phyloP scores from a whole-genome alignment of 2,113 vertebrate genomes.

The Nannospalax galili region DNA sequence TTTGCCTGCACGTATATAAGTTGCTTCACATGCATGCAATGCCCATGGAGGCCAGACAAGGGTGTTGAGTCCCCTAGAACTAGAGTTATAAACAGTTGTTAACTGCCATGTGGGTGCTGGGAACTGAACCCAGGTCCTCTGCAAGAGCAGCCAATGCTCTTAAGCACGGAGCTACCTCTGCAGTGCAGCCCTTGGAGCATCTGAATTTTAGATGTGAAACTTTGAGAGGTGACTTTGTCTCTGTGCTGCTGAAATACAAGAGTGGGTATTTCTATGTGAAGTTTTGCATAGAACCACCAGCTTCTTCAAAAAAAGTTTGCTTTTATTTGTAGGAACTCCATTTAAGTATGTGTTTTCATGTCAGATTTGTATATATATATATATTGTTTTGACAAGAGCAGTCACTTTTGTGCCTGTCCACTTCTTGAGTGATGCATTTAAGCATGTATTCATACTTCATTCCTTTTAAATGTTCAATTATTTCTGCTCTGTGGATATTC shows the following conservation, averaged over 20 bases:
- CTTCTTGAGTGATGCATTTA: background rate
- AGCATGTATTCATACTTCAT: background rate
- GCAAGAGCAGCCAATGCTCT: no score
- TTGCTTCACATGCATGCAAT: no score
- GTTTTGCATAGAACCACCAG: background rate
- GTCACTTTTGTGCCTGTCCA: background rate
- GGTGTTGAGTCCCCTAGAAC: no score
- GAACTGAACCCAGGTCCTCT: no score
- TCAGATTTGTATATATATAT: background rate
- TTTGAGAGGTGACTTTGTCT: background rate
- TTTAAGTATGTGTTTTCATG: background rate
- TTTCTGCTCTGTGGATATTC: background rate
- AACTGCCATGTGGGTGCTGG: no score
- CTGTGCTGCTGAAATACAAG: background rate
- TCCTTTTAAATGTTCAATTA: slow-evolving; percentile 8
- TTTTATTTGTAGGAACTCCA: background rate
- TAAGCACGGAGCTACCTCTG: no score
- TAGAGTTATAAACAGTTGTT: no score
- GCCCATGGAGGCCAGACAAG: no score
- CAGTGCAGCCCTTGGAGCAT: background rate
- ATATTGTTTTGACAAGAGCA: background rate
- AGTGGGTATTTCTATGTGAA: background rate
- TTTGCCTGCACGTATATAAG: no score
- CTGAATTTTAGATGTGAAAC: background rate
- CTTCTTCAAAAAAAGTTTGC: slow-evolving; percentile 29